phyloP scores from a whole-genome alignment of 2,113 vertebrate genomes.

The Tiliqua scincoides region DNA sequence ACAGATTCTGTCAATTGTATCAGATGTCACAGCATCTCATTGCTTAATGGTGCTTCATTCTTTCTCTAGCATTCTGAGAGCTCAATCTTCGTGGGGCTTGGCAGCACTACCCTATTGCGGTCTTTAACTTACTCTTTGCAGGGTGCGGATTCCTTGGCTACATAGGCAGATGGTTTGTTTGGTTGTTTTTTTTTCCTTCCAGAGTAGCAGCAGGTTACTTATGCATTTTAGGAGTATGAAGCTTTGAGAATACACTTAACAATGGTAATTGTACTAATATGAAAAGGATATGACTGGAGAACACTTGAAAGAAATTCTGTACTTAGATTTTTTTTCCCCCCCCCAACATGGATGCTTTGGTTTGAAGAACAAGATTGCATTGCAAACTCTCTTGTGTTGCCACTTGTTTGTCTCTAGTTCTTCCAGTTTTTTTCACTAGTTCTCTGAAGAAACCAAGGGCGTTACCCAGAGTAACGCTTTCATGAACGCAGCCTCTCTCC shows the following conservation, averaged over 20 bases:
- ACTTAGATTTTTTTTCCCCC: not conserved
- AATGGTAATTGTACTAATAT: not conserved
- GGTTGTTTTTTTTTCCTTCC: not conserved
- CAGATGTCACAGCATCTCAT: not conserved
- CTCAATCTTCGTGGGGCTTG: too few relatives aligned
- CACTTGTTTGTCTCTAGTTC: not conserved
- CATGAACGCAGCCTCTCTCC: too few relatives aligned
- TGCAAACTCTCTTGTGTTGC: not conserved
- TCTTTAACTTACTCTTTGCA: not conserved
- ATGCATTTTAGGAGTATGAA: not conserved
- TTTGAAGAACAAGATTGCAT: not conserved
- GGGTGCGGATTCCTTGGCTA: not conserved
- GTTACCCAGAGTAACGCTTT: too few relatives aligned
- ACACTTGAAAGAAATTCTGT: not conserved
- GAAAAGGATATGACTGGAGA: not conserved
- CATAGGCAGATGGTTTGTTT: too few relatives aligned
- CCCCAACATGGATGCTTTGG: not conserved
- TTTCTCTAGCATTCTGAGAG: not conserved
- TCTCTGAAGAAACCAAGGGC: not conserved
- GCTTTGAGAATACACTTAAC: not conserved
- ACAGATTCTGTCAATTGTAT: not conserved
- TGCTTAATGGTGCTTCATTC: not conserved
- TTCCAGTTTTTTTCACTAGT: not conserved
- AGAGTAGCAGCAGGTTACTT: not conserved
- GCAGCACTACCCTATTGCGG: not conserved